phyloP scores from a whole-genome alignment of 1,140 invertebrate genomes.

The Sweltsa coloradensis region DNA sequence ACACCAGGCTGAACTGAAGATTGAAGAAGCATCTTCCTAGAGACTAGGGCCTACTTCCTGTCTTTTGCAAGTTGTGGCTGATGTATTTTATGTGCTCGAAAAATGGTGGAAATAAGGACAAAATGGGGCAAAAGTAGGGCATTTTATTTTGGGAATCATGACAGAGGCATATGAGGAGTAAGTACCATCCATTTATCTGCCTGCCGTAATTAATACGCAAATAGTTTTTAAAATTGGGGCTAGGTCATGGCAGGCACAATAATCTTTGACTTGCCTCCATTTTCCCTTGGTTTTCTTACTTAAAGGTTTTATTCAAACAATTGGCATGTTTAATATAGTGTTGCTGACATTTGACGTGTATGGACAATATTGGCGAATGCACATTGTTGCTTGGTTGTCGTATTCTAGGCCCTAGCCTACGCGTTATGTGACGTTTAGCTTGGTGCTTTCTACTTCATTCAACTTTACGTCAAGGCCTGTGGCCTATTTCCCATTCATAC shows the following conservation, averaged over 20 bases:
- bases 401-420: too few relatives aligned
- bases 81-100: conserved; percentile 50
- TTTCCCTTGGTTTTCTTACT: conserved; percentile 8
- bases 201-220: neutral
- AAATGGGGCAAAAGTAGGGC: conserved; percentile 53
- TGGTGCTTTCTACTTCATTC: too few relatives aligned
- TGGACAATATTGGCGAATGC: too few relatives aligned
- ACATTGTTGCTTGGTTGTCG: too few relatives aligned
- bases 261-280: conserved; percentile 11
- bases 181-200: conserved; percentile 27
- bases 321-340: too few relatives aligned
- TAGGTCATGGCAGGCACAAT: conserved; percentile 10
- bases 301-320: too few relatives aligned
- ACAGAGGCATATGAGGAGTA: conserved; percentile 63
- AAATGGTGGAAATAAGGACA: conserved; percentile 52
- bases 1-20: conserved; percentile 5
- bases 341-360: too few relatives aligned
- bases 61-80: conserved; percentile 20
- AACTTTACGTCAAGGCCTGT: too few relatives aligned
- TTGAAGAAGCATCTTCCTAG: conserved; percentile 4
- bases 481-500: too few relatives aligned
- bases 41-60: conserved; percentile 9
- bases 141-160: conserved; percentile 57
- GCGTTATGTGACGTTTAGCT: too few relatives aligned
- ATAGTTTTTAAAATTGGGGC: conserved; percentile 4